Evolutionary conservation across 2,888 invertebrate species (phyloP), one percentile per base, ranked within the genome.

Genomic region (Podabrus alpinus): DNA sequence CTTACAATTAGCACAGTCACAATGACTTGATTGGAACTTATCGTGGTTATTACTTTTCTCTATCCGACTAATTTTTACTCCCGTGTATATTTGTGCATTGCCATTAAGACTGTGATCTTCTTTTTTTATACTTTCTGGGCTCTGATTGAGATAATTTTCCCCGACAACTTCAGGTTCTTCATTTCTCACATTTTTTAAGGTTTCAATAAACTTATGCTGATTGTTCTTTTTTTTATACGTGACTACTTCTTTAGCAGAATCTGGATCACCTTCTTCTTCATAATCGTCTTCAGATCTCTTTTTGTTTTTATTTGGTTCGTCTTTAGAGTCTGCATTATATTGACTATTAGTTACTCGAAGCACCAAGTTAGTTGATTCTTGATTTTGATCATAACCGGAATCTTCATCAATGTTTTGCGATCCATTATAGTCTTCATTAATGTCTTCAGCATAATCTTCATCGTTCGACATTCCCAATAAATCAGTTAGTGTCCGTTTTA

Each of bases 391-490:
- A 3, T 9, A 24, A 17, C 73, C 73, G 13, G 45, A 72, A 29
- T 75, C 72, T 3, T 69, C 72, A 15, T 72, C 62, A 16, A 19
- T 19, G 21, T 64, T 19, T n/a, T n/a, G 13, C 11, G 62, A 13
- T n/a, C 13, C 16, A 7, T 21, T 19, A 7, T n/a, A 19, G n/a
- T 64, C 62, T 10, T 64, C 62, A 10, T n/a, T 5, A 21, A 64
- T 7, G 19, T 82, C 81, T 76, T 82, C 81, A 2, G 74, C 69
- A 74, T 81, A 83, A 64, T 82, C 82, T 25, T 83, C 81, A 68
- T 82, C 82, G 16, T 80, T 80, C 1, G 75, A 76, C 80, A 81
- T 80, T n/a, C 79, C 80, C 5, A 81, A 71, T 11, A 77, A 66
- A 68, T 80, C 78, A 3, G 77, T 70, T 61, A 80, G 71, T 73